A percentile compares a stretch with the other conserved stretches of the same genome.
Conservation (phyloP, 2,888 invertebrate genomes). For the Muscina levida region DNA sequence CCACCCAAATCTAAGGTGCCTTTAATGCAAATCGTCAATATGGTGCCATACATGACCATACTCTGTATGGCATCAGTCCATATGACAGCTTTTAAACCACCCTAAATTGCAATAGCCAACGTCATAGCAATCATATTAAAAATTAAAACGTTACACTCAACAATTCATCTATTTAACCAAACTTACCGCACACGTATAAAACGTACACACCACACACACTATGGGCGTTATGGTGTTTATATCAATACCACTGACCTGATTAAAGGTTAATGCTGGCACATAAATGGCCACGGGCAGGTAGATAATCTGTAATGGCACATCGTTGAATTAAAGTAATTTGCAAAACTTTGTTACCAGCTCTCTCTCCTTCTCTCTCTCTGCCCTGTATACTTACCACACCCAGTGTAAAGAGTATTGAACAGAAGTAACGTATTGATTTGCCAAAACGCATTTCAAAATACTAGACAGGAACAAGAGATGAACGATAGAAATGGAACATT, state of each 20-base stretch:
- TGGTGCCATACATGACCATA: constrained; percentile 87
- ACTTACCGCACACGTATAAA: constrained; percentile 94
- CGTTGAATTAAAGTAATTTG: not conserved
- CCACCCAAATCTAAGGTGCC: constrained; percentile 88
- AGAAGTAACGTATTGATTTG: constrained; percentile 85
- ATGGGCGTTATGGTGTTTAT: constrained; percentile 90
- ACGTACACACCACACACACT: constrained; percentile 89
- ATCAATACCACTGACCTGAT: constrained; percentile 86
- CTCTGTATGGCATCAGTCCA: constrained; percentile 92
- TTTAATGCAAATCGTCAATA: constrained; percentile 86
- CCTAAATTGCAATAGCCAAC: too few species aligned
- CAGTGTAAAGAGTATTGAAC: constrained; percentile 85
- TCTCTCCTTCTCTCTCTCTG: too few species aligned
- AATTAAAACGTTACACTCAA: not conserved
- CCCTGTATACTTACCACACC: constrained; percentile 84
- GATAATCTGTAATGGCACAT: constrained; percentile 69
- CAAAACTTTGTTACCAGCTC: too few species aligned
- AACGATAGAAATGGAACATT: too few species aligned
- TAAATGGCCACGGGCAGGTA: constrained; percentile 82
- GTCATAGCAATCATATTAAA: too few species aligned
- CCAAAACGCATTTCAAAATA: constrained; percentile 88
- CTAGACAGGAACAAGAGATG: constrained; percentile 80
- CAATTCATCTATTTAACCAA: not conserved
- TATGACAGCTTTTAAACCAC: constrained; percentile 89
- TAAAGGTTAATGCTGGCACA: constrained; percentile 87